phyloP scores from a whole-genome alignment of 1,140 invertebrate species.

The Drosophila subobscura region DNA sequence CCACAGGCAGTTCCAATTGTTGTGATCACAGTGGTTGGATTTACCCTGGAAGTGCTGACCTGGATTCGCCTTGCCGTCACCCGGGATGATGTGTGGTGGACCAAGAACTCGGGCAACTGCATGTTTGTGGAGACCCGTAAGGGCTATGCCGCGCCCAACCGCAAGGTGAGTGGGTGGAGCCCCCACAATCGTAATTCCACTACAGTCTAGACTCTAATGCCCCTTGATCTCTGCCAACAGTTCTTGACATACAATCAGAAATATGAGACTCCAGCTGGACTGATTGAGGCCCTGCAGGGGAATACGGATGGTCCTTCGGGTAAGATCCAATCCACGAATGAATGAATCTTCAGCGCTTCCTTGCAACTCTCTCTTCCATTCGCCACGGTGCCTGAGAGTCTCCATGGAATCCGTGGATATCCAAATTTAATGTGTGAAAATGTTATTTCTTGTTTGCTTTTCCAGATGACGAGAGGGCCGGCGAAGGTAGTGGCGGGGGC shows the following conservation, averaged over 20 bases:
- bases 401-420: slow-evolving; percentile 1
- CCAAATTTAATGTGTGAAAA: slow-evolving; percentile 1
- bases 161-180: slow-evolving; percentile 31
- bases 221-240: slow-evolving; percentile 19
- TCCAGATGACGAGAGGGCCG: slow-evolving; percentile 5
- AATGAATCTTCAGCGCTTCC: slow-evolving; percentile 37
- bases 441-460: slow-evolving; percentile 16
- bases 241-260: slow-evolving; percentile 52
- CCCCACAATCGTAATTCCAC: no score
- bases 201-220: background rate
- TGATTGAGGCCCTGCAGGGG: slow-evolving; percentile 38
- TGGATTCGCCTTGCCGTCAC: slow-evolving; percentile 20
- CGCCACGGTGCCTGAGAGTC: slow-evolving; percentile 20
- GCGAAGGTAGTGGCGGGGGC: background rate
- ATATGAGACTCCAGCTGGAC: slow-evolving; percentile 36
- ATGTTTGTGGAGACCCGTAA: slow-evolving; percentile 45
- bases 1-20: slow-evolving; percentile 49
- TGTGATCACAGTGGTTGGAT: slow-evolving; percentile 16
- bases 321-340: slow-evolving; percentile 12
- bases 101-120: slow-evolving; percentile 13
- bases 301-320: slow-evolving; percentile 28
- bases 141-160: slow-evolving; percentile 23
- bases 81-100: slow-evolving; percentile 58
- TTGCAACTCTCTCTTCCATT: background rate
- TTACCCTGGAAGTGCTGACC: slow-evolving; percentile 6